Evolutionary conservation across 2,113 vertebrate genomes (phyloP), one percentile per base, ranked within the genome.

Genomic region (Ictalurus punctatus): DNA sequence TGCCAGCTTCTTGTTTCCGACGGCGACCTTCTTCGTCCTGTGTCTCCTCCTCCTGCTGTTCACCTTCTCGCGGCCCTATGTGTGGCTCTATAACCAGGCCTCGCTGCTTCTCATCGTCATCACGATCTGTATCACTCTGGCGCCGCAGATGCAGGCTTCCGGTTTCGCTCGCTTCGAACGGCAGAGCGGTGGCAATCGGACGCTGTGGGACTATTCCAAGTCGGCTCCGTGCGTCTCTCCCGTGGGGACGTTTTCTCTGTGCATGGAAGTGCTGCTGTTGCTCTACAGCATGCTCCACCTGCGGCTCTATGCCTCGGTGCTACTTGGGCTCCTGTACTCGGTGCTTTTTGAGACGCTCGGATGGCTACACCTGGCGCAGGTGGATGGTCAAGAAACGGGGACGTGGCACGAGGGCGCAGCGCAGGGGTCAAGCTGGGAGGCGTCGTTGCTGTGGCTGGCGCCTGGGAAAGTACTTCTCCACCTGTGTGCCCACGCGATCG

Each of bases 261-360:
- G 98, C 92, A 96, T 98, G 23, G 98, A 98, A 94, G 97, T 98
- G 84, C 96, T 99, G 84, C 93, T 99, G 92, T 92, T 99, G 93
- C 95, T 99, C 54, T 99, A 99, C 95, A 97, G 98, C 0, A 97
- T 99, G 92, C 97, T 99, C 94, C 98, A 98, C 91, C 95, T 99
- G 86, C 98, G 97, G 37, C 93, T 99, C 80, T 99, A 99, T 91
- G 95, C 97, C 92, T 98, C 97, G 6, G 96, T 98, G 91, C 94
- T 97, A 73, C 95, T 99, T 92, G 98, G 98, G 0, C 94, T 99
- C 63, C 93, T 95, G 1, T 99, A 99, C 90, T 99, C 98, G 0
- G 92, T 98, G 65, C 96, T 99, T 78, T 99, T 98, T 0, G 98
- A 99, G 94, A 95, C 96, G 34, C 95, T 99, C 5, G 97, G 97